phyloP scores from a whole-genome alignment of 1,140 invertebrate genomes.

The Drosophila sturtevanti region DNA sequence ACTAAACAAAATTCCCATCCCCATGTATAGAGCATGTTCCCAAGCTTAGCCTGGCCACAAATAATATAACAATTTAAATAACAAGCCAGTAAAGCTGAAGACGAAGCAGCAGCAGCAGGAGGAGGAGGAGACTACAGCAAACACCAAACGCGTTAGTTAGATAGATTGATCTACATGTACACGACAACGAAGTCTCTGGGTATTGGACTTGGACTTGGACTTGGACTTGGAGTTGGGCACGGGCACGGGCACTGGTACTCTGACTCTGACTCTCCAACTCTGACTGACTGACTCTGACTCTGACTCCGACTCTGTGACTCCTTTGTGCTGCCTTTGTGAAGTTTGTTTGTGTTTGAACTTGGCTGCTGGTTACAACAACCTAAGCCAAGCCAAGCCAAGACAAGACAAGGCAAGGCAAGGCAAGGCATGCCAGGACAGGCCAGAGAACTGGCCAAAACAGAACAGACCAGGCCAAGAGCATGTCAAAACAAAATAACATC shows the following conservation, averaged over 20 bases:
- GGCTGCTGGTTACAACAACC: slow-evolving; percentile 52
- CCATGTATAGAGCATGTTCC: slow-evolving; percentile 42
- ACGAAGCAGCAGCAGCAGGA: neutral
- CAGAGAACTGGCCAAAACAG: slow-evolving; percentile 9
- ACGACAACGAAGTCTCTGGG: slow-evolving; percentile 64
- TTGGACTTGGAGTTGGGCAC: neutral
- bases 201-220: neutral
- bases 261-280: slow-evolving; percentile 15
- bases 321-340: neutral
- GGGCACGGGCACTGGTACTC: neutral
- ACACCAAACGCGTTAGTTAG: slow-evolving; percentile 81
- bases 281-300: slow-evolving; percentile 23
- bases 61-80: slow-evolving; percentile 82
- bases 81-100: slow-evolving; percentile 55
- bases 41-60: slow-evolving; percentile 71
- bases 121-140: slow-evolving; percentile 41
- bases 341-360: slow-evolving; percentile 33
- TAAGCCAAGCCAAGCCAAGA: neutral
- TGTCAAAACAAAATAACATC: slow-evolving; percentile 81
- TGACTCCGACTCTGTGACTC: slow-evolving; percentile 21
- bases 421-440: neutral
- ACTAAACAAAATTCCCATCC: slow-evolving; percentile 29
- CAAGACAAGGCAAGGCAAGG: neutral
- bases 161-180: slow-evolving; percentile 81
- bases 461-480: slow-evolving; percentile 65